Evolutionary conservation across 2,113 vertebrate species (phyloP).

Genomic region (Hypanus sabinus): DNA sequence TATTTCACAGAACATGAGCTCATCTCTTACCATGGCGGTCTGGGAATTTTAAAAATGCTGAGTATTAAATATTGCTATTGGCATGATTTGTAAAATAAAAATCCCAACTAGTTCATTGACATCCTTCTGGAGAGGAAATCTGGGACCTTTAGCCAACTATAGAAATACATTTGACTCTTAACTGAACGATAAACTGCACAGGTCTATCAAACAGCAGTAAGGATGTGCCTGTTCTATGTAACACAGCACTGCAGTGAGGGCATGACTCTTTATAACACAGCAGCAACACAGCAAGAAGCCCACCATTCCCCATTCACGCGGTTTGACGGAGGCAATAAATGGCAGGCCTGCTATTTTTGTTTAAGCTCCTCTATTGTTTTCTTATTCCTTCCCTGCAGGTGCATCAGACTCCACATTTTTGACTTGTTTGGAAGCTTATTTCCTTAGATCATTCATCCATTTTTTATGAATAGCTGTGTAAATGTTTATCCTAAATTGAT

Average conservation of each 20-base stretch:
- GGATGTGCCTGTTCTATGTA: no score
- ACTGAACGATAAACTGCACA: neutral
- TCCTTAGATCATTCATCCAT: neutral
- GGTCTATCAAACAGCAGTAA: neutral
- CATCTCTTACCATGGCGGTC: neutral
- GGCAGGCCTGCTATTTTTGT: no score
- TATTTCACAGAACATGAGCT: neutral
- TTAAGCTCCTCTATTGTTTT: neutral
- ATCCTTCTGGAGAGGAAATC: neutral
- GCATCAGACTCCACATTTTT: neutral
- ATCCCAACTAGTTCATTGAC: neutral
- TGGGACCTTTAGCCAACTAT: neutral
- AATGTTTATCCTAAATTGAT: neutral
- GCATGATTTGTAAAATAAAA: neutral
- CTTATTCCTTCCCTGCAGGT: neutral
- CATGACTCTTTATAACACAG: neutral
- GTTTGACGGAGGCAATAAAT: neutral
- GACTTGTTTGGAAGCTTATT: neutral
- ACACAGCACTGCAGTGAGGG: neutral
- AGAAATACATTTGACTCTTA: neutral
- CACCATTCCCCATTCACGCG: neutral
- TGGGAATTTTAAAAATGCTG: neutral
- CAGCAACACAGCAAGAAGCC: neutral
- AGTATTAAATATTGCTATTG: neutral
- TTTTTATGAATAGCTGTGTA: neutral